Base-by-base conservation (phyloP, 2,797 vertebrate genomes). In the Labeo calbasu region DNA sequence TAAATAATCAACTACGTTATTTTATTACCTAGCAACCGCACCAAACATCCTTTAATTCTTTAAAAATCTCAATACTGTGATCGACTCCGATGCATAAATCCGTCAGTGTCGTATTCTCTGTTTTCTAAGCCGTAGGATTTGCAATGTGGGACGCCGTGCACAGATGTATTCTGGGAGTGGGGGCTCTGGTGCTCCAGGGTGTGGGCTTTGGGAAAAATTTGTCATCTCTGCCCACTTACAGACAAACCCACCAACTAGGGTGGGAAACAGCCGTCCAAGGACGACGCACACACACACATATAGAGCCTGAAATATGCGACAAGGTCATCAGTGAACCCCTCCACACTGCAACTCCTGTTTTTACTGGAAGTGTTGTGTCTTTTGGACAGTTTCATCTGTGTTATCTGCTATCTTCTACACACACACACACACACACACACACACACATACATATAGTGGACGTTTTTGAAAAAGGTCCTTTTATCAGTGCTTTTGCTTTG, bases 211-310 rank as follows among this genome's bases (percentile, higher is more conserved):
- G 90, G 87, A 90, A 90, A 89, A 86, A 79, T 83, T 85, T 73
- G 89, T 90, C 87, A 89, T 90, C 84, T 85, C 76, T 81, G 82
- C 86, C 84, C 40, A 69, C 70, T 73, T 78, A 25, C 85, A 86
- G 86, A 88, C 88, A 90, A 89, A 86, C 89, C 88, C 87, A 86
- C 89, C 87, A 77, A 84, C 88, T 78, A 87, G 88, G 88, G 84
- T 89, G 86, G 87, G 89, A 89, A 88, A 89, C 84, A 69, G 78
- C 63, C 48, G 43, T 90, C 81, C 90, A 92, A 91, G 89, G 90
- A 91, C 89, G 3, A 88, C 89, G 78, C 77, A 73, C 59, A 85
- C 72, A 85, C 72, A 89, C 86, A 88, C 79, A 73, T 55, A 65
- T 4, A 84, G 43, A 81, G 76, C 57, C 68, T 55, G 81, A 84